A percentile compares a stretch with the other conserved stretches of the same genome.
These are phyloP conservation scores for Natrix natrix DNA, from an alignment of 2,797 vertebrate species.

Conservation along the genomic window DNA sequence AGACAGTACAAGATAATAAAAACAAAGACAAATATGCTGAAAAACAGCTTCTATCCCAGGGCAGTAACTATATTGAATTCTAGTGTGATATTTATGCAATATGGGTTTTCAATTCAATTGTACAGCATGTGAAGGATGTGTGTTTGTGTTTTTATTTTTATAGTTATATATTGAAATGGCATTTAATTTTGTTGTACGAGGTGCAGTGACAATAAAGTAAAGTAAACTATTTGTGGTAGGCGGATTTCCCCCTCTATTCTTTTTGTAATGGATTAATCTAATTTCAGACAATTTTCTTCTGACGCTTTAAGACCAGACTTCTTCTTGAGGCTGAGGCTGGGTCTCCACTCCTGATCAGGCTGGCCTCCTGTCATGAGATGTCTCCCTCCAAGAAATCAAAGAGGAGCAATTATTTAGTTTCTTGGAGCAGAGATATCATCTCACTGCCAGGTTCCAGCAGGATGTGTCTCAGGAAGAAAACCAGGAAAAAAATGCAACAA, in stretches of 20 bases:
- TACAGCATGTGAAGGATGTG: too few species aligned
- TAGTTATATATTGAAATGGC: too few species aligned
- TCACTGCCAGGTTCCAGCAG: neutral
- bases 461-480: neutral
- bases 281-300: neutral
- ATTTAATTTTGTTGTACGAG: too few species aligned
- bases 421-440: neutral
- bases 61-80: too few species aligned
- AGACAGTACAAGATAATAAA: too few species aligned
- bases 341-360: neutral
- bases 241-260: neutral
- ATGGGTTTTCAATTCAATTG: too few species aligned
- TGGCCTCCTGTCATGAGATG: neutral
- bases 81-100: too few species aligned
- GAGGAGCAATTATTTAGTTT: neutral
- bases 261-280: neutral
- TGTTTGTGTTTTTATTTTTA: too few species aligned
- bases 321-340: neutral
- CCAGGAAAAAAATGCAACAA: neutral
- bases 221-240: neutral
- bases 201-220: too few species aligned
- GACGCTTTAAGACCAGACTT: neutral
- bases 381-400: neutral
- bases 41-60: too few species aligned
- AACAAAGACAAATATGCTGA: too few species aligned